phyloP scores from a whole-genome alignment of 2,797 vertebrate genomes.

The Danio aesculapii region DNA sequence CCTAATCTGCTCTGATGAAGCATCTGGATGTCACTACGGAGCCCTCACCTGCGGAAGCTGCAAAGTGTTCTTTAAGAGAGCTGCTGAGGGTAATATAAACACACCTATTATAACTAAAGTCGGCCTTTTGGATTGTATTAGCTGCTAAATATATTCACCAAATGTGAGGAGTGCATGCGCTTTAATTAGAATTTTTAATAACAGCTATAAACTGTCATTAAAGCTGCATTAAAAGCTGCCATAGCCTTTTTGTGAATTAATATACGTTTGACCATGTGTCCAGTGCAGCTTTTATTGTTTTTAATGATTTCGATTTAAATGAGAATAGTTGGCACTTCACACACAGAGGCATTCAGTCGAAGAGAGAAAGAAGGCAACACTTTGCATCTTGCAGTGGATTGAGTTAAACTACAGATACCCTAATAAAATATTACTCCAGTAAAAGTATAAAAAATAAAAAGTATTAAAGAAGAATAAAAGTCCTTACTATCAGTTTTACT shows the following conservation, averaged over 20 bases:
- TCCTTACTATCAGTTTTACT: too few relatives aligned
- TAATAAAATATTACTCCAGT: too few relatives aligned
- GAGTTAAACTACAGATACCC: too few relatives aligned
- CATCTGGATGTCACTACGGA: conserved; percentile 97
- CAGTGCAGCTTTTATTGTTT: conserved; percentile 26
- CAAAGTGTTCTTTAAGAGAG: conserved; percentile 99
- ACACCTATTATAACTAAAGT: conserved; percentile 23
- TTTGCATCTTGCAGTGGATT: neutral
- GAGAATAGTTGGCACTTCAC: conserved; percentile 3
- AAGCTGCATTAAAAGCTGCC: conserved; percentile 8
- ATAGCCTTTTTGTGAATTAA: conserved; percentile 1
- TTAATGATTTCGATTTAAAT: neutral
- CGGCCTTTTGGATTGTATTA: neutral
- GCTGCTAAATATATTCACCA: conserved; percentile 13
- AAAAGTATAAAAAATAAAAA: too few relatives aligned
- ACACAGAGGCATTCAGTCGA: neutral
- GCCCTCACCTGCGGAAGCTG: conserved; percentile 98
- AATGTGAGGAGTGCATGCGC: conserved; percentile 9
- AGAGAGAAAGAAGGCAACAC: neutral
- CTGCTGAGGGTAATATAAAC: conserved; percentile 91
- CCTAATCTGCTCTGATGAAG: conserved; percentile 96
- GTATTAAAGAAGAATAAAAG: too few relatives aligned
- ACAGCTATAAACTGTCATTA: conserved; percentile 18
- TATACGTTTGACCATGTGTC: conserved; percentile 20
- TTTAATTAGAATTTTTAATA: conserved; percentile 25